These are phyloP conservation scores for Taxidea taxus DNA, from an alignment of 2,113 vertebrate species.

Conservation along the genomic window DNA sequence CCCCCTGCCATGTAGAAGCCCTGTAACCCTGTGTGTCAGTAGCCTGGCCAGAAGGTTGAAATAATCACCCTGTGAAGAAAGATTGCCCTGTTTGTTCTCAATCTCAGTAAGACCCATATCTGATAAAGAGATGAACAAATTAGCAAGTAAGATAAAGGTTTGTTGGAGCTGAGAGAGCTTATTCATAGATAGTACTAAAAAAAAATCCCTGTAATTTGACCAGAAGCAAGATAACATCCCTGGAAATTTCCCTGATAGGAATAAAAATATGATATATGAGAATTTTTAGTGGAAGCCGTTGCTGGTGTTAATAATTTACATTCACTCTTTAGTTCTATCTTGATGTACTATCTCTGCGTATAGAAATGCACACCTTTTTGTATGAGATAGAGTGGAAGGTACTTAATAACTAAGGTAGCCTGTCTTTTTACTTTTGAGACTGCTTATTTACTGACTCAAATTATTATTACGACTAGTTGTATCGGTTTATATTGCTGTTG, in stretches of 20 bases:
- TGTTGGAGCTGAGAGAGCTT: not conserved
- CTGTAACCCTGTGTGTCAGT: not conserved
- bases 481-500: not conserved
- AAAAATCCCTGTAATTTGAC: not conserved
- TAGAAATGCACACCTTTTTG: not conserved
- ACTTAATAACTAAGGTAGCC: not conserved
- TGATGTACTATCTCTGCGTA: not conserved
- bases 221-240: not conserved
- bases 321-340: not conserved
- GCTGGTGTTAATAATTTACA: not conserved
- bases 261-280: not conserved
- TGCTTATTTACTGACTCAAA: not conserved
- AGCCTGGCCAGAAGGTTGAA: not conserved
- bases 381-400: not conserved
- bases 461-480: not conserved
- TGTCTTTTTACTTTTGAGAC: not conserved
- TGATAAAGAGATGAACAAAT: not conserved
- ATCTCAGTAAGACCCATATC: not conserved
- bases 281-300: not conserved
- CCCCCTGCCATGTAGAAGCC: not conserved
- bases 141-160: not conserved
- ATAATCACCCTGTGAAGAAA: not conserved
- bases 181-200: slow-evolving; percentile 32
- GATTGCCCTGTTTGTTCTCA: not conserved
- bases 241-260: not conserved